Conservation (phyloP, 1,140 invertebrate genomes). For the Drosophila pallidifrons region DNA sequence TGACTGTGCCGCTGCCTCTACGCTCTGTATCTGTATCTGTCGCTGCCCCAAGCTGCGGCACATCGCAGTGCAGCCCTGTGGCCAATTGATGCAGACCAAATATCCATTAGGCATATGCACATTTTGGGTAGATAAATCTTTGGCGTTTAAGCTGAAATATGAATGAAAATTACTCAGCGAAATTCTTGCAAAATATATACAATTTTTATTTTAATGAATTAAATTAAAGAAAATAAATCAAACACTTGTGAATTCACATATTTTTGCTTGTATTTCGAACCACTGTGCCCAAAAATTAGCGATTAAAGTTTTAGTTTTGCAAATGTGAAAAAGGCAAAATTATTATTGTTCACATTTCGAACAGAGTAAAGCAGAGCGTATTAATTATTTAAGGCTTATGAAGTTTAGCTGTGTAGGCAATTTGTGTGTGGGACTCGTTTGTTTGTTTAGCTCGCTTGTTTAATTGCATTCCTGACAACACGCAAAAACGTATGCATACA, state of each 20-base stretch:
- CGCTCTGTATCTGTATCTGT: neutral
- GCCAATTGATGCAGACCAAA: constrained; percentile 30
- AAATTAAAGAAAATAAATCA: too few species aligned
- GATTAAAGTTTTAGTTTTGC: neutral
- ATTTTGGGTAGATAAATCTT: neutral
- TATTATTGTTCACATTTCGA: neutral
- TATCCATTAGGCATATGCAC: constrained; percentile 34
- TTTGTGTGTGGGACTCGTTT: neutral
- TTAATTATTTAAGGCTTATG: constrained; percentile 17
- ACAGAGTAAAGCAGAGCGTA: neutral
- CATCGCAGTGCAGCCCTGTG: constrained; percentile 14
- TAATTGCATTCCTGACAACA: neutral
- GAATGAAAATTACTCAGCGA: too few species aligned
- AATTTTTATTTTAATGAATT: too few species aligned
- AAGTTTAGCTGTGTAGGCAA: neutral
- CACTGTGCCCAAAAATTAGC: constrained; percentile 2
- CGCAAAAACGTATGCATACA: neutral
- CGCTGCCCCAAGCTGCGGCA: constrained; percentile 26
- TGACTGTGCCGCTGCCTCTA: neutral
- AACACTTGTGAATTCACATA: neutral
- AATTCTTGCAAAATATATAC: too few species aligned
- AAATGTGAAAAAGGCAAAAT: neutral
- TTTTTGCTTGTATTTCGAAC: neutral
- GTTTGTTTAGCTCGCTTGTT: neutral
- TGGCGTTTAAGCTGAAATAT: neutral